Evolutionary conservation across 2,113 vertebrate species (phyloP).

Genomic region (Morone chrysops): DNA sequence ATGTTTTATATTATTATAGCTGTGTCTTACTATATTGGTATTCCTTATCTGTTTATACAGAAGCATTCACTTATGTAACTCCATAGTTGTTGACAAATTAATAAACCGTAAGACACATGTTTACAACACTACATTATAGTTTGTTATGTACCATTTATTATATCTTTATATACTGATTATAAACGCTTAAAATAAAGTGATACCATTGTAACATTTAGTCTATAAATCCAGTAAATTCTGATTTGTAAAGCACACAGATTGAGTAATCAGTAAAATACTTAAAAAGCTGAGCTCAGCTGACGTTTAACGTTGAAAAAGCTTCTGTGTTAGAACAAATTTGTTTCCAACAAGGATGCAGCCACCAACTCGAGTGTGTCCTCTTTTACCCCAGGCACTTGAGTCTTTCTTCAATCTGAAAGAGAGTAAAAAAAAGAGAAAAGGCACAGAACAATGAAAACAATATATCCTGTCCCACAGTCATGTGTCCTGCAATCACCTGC

Average conservation of each 20-base stretch:
- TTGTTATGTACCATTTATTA: not conserved
- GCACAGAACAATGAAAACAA: constrained; percentile 38
- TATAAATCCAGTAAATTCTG: not conserved
- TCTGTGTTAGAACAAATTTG: constrained; percentile 9
- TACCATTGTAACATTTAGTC: not conserved
- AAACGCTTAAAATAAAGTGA: not conserved
- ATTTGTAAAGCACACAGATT: not conserved
- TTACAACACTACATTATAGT: not conserved
- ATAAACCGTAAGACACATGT: too few relatives aligned
- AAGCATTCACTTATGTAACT: too few relatives aligned
- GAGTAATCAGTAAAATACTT: not conserved
- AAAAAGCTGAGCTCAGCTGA: constrained; percentile 24
- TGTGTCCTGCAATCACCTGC: constrained; percentile 62
- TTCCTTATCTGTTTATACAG: not conserved
- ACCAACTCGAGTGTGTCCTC: not conserved
- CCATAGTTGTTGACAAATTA: not conserved
- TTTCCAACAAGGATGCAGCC: not conserved
- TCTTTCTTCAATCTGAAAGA: constrained; percentile 62
- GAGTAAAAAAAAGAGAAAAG: constrained; percentile 38
- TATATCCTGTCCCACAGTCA: constrained; percentile 49
- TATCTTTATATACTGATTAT: not conserved
- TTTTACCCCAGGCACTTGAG: not conserved
- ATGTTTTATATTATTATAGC: too few relatives aligned
- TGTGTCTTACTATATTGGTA: not conserved
- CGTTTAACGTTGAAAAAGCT: constrained; percentile 4